Evolutionary conservation across 92 coral and sea anemone species (phyloP), one percentile per base, ranked within the genome.

Genomic region (Metridium senile): DNA sequence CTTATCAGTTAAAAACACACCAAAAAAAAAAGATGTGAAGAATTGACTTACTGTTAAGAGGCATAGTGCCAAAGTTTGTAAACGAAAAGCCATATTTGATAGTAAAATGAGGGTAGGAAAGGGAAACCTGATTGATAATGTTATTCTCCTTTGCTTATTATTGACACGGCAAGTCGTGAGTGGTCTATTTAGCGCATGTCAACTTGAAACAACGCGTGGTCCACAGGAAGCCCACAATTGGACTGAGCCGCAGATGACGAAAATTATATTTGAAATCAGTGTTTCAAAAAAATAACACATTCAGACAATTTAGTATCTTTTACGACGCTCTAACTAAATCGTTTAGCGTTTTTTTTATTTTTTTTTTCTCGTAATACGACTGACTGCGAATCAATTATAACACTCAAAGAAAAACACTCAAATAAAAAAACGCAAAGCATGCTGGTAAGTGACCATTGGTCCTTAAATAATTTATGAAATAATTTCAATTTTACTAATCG

Each of bases 131-230:
- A 88, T 88, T 51, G 71, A 74, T 69, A 49, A n/a, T 49, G 85
- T 28, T 80, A 71, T 81, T 86, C 88, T 87, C 88, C 93, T 57
- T 71, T 43, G 46, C 45, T 20, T 33, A 56, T 79, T 70, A 71
- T 82, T 91, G 97, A 91, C 97, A 91, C 97, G 93, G 97, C 97
- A 82, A 65, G 8, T 22, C 67, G 57, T 80, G 89, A 91, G 67
- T 91, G 97, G 97, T 88, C 93, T 82, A 84, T 85, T 91, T 59
- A 80, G 66, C 82, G 75, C 82, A 78, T 78, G 82, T 74, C 74
- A 22, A 9, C 22, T 72, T 17, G 45, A 26, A 54, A 17, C 27
- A 4, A 22, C 11, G 27, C 65, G 11, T 17, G 1, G 9, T 10
- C 29, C 65, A 59, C 65, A 59, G 65, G 65, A 7, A 59, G 65